These are phyloP conservation scores for Pluvianellus socialis DNA, from an alignment of 2,113 vertebrate species.

Conservation along the genomic window DNA sequence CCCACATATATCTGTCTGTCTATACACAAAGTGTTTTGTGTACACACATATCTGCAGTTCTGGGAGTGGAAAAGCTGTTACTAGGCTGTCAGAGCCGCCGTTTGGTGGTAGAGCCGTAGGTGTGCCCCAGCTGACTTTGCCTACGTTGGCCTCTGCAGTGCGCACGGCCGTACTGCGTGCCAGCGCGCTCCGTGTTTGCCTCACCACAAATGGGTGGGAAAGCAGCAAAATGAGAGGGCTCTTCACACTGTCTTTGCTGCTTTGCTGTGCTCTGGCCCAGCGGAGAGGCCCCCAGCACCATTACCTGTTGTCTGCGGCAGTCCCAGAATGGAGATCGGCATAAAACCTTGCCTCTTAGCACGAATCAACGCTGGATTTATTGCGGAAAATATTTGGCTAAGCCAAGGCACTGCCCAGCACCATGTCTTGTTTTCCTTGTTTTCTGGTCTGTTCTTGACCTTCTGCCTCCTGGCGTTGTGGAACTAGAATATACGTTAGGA, in stretches of 20 bases:
- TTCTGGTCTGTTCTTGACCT: neutral
- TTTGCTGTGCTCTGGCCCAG: neutral
- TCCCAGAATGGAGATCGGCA: accelerated
- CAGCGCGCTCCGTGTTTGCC: accelerated
- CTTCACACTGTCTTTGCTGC: neutral
- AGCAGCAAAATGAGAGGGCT: neutral
- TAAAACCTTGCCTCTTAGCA: neutral
- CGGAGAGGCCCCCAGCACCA: neutral
- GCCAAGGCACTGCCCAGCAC: neutral
- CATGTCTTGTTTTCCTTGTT: neutral
- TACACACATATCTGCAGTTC: neutral
- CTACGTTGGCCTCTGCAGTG: accelerated
- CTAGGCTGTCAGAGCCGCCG: accelerated
- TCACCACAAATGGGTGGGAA: accelerated
- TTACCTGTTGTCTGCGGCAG: neutral
- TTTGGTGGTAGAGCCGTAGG: accelerated
- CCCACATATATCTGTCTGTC: accelerated
- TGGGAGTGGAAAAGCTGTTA: neutral
- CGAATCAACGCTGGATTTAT: neutral
- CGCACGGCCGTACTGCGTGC: accelerated
- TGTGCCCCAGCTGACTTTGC: neutral
- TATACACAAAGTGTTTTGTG: neutral
- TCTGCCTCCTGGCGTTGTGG: neutral
- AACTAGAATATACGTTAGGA: constrained; percentile 38
- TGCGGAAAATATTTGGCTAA: neutral